Conservation (phyloP, 1,140 invertebrate species). For the Brachystomella parvula region DNA sequence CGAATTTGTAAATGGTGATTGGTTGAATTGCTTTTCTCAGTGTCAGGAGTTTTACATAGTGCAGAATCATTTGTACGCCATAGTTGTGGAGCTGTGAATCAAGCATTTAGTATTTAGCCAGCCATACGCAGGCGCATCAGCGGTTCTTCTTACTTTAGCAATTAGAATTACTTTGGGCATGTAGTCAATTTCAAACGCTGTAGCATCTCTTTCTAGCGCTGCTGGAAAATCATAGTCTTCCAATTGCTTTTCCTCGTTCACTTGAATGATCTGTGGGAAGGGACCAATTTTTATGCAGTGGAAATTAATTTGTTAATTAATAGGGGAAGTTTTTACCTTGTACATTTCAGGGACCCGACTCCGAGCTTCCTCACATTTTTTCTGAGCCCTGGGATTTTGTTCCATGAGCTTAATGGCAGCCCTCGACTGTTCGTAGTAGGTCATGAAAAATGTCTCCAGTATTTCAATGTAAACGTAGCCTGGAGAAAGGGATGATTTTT, state of each 20-base stretch:
- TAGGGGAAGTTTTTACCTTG: background rate
- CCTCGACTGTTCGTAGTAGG: background rate
- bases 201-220: constrained; percentile 4
- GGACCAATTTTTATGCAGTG: background rate
- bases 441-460: constrained; percentile 9
- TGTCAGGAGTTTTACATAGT: constrained; percentile 13
- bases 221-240: constrained; percentile 21
- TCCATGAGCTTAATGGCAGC: background rate
- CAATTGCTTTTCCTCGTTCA: constrained; percentile 17
- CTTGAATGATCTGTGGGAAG: background rate
- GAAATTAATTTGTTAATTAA: background rate
- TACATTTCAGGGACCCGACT: background rate
- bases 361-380: constrained; percentile 1
- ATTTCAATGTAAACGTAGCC: constrained; percentile 23
- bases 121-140: no score
- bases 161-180: constrained; percentile 8
- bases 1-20: constrained; percentile 5
- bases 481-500: background rate
- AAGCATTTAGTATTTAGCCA: background rate
- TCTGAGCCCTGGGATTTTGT: background rate
- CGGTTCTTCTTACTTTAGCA: constrained; percentile 14
- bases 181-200: constrained; percentile 14
- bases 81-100: constrained; percentile 23
- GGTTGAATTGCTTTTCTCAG: constrained; percentile 9
- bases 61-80: constrained; percentile 13